Percentiles rank a stretch among this genome's conserved stretches.
phyloP scores from a whole-genome alignment of 92 coral and sea anemone species.

The Epizoanthus ramosus region DNA sequence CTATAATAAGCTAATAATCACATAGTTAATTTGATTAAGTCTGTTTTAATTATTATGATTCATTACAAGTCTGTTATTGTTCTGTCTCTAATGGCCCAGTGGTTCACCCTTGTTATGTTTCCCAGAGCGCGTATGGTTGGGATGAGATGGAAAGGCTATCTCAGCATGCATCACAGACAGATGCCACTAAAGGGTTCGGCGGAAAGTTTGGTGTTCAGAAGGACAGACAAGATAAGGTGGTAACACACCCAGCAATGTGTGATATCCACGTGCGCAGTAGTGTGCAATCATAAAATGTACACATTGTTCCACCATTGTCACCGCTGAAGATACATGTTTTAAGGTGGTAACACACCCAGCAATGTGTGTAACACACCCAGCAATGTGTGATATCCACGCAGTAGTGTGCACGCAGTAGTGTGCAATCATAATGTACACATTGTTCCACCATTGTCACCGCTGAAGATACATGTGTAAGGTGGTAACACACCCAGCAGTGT shows the following conservation, averaged over 20 bases:
- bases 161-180: constrained; percentile 47
- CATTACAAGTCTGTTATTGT: neutral
- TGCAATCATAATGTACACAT: neutral
- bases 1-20: neutral
- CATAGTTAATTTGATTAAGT: neutral
- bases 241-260: neutral
- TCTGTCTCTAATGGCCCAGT: constrained; percentile 2
- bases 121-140: constrained; percentile 33
- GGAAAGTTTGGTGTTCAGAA: constrained; percentile 96
- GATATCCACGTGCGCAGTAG: neutral
- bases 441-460: neutral
- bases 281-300: neutral
- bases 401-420: too few species aligned
- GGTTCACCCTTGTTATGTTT: constrained; percentile 22
- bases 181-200: constrained; percentile 93
- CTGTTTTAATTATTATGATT: neutral
- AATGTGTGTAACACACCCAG: neutral
- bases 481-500: neutral
- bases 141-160: constrained; percentile 23
- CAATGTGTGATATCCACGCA: neutral
- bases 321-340: too few species aligned
- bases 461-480: too few species aligned
- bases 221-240: constrained; percentile 91
- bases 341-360: too few species aligned
- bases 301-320: neutral